These are phyloP conservation scores for Scopus umbretta DNA, from an alignment of 2,113 vertebrate species.

Conservation along the genomic window DNA sequence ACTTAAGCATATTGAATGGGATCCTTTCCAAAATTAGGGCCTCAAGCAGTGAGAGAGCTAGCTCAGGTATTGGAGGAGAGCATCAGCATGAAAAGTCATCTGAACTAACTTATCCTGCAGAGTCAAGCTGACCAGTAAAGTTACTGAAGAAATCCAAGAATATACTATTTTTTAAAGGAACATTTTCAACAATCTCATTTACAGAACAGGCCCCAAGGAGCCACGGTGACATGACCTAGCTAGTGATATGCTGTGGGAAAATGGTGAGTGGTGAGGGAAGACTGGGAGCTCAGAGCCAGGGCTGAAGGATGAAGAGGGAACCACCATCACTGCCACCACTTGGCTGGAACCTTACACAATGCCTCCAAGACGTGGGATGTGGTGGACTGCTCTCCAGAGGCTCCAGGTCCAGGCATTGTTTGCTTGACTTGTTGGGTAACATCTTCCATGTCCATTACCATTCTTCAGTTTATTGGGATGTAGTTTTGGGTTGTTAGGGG, in stretches of 20 bases:
- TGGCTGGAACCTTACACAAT: neutral
- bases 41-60: neutral
- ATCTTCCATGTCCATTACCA: neutral
- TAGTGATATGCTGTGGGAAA: neutral
- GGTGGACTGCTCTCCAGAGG: neutral
- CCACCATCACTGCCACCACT: neutral
- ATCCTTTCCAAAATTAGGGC: neutral
- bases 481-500: neutral
- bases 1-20: neutral
- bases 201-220: neutral
- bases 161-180: neutral
- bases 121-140: neutral
- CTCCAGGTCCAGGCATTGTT: neutral
- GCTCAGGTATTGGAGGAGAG: neutral
- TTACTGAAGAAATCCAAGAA: neutral
- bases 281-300: neutral
- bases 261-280: neutral
- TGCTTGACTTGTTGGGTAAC: neutral
- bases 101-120: neutral
- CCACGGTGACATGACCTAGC: rapidly evolving
- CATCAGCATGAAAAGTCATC: neutral
- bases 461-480: neutral
- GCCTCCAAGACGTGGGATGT: neutral
- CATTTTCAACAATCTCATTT: neutral
- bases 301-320: neutral